Conservation (phyloP, 2,797 vertebrate species). For the Argentina silus region DNA sequence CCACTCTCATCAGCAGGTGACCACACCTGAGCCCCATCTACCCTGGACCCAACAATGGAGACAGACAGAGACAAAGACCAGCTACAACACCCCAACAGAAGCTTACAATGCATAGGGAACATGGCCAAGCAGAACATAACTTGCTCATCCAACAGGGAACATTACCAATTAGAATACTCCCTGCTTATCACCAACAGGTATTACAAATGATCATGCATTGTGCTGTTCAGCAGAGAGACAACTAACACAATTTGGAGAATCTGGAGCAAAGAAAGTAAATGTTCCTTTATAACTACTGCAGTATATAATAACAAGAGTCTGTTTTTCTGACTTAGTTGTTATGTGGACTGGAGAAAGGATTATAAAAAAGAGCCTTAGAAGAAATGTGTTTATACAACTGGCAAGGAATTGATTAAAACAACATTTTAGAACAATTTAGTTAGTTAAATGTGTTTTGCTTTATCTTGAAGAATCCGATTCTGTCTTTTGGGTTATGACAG, state of each 20-base stretch:
- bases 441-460: constrained; percentile 69
- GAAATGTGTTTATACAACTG: constrained; percentile 45
- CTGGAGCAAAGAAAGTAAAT: constrained; percentile 35
- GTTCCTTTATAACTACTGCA: constrained; percentile 47
- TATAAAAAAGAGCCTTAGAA: constrained; percentile 13
- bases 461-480: constrained; percentile 67
- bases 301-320: constrained; percentile 15
- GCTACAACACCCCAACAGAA: constrained; percentile 72
- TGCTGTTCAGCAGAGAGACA: constrained; percentile 45
- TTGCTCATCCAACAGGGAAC: constrained; percentile 16
- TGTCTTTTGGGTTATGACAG: constrained; percentile 41
- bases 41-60: constrained; percentile 74
- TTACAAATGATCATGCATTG: constrained; percentile 4
- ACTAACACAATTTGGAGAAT: constrained; percentile 32
- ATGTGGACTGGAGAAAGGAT: constrained; percentile 28
- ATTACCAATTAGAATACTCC: constrained; percentile 25
- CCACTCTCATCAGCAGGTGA: constrained; percentile 88
- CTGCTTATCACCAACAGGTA: constrained; percentile 47
- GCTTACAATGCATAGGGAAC: constrained; percentile 81
- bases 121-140: constrained; percentile 76
- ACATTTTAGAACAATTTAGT: constrained; percentile 23
- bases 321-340: constrained; percentile 23
- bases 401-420: constrained; percentile 45
- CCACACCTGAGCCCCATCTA: constrained; percentile 67
- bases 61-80: constrained; percentile 50